Conservation (phyloP, 1,140 invertebrate species). For the Pentalonia nigronervosa region DNA sequence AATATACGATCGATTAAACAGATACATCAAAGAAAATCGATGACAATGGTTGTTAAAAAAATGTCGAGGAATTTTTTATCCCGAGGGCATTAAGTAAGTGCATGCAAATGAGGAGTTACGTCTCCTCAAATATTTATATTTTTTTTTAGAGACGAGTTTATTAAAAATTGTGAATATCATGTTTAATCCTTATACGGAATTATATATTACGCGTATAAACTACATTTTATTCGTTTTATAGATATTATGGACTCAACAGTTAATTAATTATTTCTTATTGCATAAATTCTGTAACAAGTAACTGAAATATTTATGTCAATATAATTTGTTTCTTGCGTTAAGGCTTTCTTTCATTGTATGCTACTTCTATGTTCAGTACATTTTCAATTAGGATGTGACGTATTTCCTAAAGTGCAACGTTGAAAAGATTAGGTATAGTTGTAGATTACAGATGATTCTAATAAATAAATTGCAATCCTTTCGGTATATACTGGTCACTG, state of each 20-base stretch:
- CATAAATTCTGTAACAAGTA: neutral
- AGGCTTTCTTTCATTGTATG: neutral
- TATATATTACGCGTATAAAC: neutral
- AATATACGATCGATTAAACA: no score
- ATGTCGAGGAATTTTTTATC: neutral
- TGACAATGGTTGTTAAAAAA: no score
- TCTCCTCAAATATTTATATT: neutral
- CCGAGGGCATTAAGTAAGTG: no score
- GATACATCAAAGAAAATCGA: no score
- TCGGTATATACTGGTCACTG: neutral
- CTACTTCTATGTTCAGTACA: neutral
- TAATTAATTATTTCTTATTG: neutral
- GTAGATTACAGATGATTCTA: neutral
- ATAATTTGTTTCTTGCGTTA: neutral
- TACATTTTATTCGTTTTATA: no score
- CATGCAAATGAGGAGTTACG: neutral
- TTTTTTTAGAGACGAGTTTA: neutral
- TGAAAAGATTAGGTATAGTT: neutral
- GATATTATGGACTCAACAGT: no score
- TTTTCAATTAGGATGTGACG: neutral
- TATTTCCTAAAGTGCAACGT: neutral
- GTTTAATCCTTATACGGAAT: neutral
- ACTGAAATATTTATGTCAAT: neutral
- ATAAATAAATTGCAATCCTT: neutral
- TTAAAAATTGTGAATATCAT: neutral